Evolutionary conservation across 37 sponge, comb jelly and placozoan species (phyloP).

Genomic region (Aphrocallistes beatrix): DNA sequence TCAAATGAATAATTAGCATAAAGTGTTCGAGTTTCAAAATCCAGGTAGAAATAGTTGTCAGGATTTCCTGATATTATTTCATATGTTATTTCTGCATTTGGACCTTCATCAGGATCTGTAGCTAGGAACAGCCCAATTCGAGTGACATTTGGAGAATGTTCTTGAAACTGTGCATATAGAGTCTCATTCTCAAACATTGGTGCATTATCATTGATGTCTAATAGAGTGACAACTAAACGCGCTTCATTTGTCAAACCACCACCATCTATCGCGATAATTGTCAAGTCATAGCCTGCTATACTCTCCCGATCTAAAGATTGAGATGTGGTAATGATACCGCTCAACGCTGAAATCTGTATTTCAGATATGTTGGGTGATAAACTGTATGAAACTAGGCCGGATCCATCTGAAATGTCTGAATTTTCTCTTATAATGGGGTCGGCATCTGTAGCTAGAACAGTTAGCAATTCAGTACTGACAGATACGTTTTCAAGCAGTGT

Average conservation of each 20-base stretch:
- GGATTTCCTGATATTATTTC: constrained; percentile 19
- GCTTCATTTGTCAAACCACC: neutral
- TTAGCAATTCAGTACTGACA: neutral
- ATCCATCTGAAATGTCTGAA: neutral
- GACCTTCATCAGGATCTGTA: constrained; percentile 11
- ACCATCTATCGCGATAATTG: constrained; percentile 13
- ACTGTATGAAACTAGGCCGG: neutral
- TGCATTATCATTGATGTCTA: neutral
- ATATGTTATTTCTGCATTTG: constrained; percentile 2
- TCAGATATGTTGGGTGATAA: neutral
- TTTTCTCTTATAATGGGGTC: neutral
- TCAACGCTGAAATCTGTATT: neutral
- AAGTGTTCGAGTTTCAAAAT: neutral
- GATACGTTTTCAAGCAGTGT: neutral
- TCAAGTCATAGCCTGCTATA: neutral
- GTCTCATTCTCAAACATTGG: neutral
- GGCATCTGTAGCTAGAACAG: constrained; percentile 3
- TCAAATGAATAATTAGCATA: constrained; percentile 5
- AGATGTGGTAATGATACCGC: neutral
- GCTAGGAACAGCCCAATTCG: neutral
- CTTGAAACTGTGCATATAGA: neutral
- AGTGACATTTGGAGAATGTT: neutral
- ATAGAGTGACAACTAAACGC: neutral
- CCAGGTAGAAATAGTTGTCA: neutral
- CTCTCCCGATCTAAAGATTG: neutral